phyloP scores from a whole-genome alignment of 2,888 invertebrate genomes.

The Caenorhabditis wallacei region DNA sequence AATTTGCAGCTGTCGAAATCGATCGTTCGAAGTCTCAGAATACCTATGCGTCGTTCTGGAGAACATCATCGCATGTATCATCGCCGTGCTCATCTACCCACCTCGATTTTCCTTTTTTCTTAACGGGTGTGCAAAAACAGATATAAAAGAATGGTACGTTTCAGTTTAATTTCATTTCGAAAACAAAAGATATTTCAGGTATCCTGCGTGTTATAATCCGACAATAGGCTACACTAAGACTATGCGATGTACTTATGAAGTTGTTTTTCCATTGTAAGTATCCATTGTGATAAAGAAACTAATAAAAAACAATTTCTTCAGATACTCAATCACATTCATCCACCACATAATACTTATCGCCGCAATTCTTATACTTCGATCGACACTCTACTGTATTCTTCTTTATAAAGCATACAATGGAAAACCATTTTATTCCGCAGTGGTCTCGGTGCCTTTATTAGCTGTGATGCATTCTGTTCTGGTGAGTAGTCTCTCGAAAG shows the following conservation, averaged over 20 bases:
- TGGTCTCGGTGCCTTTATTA: constrained; percentile 77
- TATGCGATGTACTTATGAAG: constrained; percentile 96
- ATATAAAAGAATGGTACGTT: constrained; percentile 92
- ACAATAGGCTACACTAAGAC: constrained; percentile 92
- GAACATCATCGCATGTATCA: constrained; percentile 88
- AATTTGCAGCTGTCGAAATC: constrained; percentile 60
- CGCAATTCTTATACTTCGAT: constrained; percentile 73
- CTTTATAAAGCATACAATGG: constrained; percentile 62
- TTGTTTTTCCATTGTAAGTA: constrained; percentile 93
- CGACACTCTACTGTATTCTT: constrained; percentile 68
- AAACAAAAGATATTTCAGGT: constrained; percentile 53
- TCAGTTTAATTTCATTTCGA: background rate
- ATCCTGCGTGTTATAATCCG: constrained; percentile 95
- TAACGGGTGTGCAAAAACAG: constrained; percentile 84
- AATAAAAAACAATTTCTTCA: constrained; percentile 40
- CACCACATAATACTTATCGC: constrained; percentile 69
- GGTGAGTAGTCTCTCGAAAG: constrained; percentile 62
- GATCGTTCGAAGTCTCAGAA: constrained; percentile 62
- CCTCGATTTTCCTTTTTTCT: constrained; percentile 91
- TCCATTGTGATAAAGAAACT: background rate
- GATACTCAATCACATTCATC: constrained; percentile 75
- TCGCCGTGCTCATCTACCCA: constrained; percentile 90
- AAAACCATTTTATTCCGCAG: constrained; percentile 75
- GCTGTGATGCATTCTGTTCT: constrained; percentile 73
- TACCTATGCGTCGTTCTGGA: constrained; percentile 89